Base-by-base conservation (phyloP, 2,888 invertebrate genomes). In the Chrysolina haemoptera region DNA sequence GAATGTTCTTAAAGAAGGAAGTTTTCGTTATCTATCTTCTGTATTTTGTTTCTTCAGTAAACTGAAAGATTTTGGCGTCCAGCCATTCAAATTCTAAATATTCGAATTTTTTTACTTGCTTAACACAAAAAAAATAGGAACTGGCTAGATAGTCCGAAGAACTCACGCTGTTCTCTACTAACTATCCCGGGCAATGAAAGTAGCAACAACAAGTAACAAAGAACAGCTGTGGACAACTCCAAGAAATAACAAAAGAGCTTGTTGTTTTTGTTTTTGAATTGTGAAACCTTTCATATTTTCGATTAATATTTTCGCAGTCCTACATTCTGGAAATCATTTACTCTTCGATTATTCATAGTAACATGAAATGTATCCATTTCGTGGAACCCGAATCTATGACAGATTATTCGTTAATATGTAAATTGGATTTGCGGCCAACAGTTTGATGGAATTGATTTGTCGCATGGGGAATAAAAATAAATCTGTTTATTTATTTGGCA, bases 381-480 rank as follows among this genome's bases (percentile, higher is more conserved):
- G 16, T 48, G 48, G n/a, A 48, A 48, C 48, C 9, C 48, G 48
- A 48, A 48, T 48, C 16, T 48, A 16, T 48, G 48, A 48, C 10
- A 48, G 48, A 48, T 48, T 48, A 48, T 48, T 48, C 48, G 48
- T 48, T 48, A 48, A 48, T 16, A 48, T 48, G 16, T 16, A 48
- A 48, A 48, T 48, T 48, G 48, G 16, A 48, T 48, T 48, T 48
- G 48, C 16, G 16, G 48, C 48, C 16, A 48, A 10, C 16, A 16
- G 48, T 16, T n/a, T 48, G 48, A n/a, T 3, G n/a, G 16, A 48
- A 48, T 48, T 48, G 16, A 48, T 48, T 48, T 48, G 48, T 48
- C 16, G 16, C 48, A 48, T 48, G 48, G 16, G 6, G 16, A 16
- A 48, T 16, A 48, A 48, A 48, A 48, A 48, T 48, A 48, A 48